These are phyloP conservation scores for Embiotoca jacksoni DNA, from an alignment of 2,113 vertebrate species.

Conservation along the genomic window DNA sequence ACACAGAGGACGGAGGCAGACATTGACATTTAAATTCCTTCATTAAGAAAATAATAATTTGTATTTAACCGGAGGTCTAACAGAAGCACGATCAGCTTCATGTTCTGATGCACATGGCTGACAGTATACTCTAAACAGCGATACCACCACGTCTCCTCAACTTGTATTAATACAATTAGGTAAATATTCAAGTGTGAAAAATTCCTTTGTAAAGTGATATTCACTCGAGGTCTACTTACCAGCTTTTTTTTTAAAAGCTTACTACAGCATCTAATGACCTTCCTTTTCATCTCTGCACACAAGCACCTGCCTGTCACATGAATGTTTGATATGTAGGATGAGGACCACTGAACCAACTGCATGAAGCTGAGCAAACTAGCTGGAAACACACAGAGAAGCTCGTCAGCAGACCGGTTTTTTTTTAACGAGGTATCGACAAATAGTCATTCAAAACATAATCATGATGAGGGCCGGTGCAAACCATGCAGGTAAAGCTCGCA, in stretches of 20 bases:
- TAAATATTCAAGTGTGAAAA: not conserved
- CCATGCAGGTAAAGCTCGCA: too few relatives aligned
- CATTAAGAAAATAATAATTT: not conserved
- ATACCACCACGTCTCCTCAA: not conserved
- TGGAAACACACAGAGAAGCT: too few relatives aligned
- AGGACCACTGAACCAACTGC: not conserved
- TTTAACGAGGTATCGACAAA: too few relatives aligned
- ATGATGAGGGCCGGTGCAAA: too few relatives aligned
- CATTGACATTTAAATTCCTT: not conserved
- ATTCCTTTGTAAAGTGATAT: too few relatives aligned
- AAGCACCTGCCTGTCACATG: not conserved
- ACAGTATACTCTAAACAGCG: not conserved
- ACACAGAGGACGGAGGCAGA: not conserved
- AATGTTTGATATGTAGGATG: not conserved
- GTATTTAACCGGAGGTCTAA: not conserved
- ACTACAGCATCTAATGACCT: not conserved
- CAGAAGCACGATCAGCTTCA: not conserved
- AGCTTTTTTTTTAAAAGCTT: not conserved
- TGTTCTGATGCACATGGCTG: not conserved
- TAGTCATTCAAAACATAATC: too few relatives aligned
- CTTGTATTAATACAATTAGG: not conserved
- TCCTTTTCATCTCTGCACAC: not conserved
- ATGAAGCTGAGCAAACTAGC: not conserved
- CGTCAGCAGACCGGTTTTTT: too few relatives aligned
- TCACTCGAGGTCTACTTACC: not conserved